These are phyloP conservation scores for Mongoloraphidia duomilia DNA, from an alignment of 2,888 invertebrate genomes.

Conservation along the genomic window DNA sequence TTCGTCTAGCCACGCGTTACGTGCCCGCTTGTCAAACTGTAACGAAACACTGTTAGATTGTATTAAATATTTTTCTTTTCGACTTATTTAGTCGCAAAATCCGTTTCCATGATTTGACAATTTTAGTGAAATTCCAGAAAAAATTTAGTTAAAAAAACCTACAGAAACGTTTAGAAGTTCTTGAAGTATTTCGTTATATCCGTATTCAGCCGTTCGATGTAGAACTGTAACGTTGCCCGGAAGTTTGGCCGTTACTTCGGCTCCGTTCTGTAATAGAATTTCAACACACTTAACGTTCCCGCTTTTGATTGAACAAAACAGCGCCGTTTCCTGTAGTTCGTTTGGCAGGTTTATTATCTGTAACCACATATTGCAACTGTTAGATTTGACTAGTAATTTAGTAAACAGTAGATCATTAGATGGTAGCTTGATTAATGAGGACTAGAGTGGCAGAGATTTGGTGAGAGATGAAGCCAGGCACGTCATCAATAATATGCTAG, in stretches of 20 bases:
- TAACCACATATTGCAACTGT: conserved; percentile 17
- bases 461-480: too few species aligned
- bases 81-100: too few species aligned
- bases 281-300: conserved; percentile 32
- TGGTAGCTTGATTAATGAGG: too few species aligned
- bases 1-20: conserved; percentile 4
- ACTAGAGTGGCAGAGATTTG: too few species aligned
- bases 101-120: too few species aligned
- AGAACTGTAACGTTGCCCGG: conserved; percentile 38
- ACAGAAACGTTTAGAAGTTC: conserved; percentile 28
- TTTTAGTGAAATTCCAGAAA: too few species aligned
- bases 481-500: too few species aligned
- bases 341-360: conserved; percentile 34
- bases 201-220: conserved; percentile 42
- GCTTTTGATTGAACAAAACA: conserved; percentile 32
- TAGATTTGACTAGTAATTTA: too few species aligned
- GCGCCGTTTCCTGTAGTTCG: conserved; percentile 34
- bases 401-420: conserved; percentile 2
- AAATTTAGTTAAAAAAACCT: too few species aligned
- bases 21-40: background rate
- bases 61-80: too few species aligned
- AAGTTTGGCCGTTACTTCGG: conserved; percentile 30
- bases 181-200: conserved; percentile 37
- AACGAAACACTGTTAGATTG: too few species aligned
- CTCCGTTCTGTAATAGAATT: conserved; percentile 33